Base-by-base conservation (phyloP, 2,888 invertebrate genomes). In the Chrysolina americana region DNA sequence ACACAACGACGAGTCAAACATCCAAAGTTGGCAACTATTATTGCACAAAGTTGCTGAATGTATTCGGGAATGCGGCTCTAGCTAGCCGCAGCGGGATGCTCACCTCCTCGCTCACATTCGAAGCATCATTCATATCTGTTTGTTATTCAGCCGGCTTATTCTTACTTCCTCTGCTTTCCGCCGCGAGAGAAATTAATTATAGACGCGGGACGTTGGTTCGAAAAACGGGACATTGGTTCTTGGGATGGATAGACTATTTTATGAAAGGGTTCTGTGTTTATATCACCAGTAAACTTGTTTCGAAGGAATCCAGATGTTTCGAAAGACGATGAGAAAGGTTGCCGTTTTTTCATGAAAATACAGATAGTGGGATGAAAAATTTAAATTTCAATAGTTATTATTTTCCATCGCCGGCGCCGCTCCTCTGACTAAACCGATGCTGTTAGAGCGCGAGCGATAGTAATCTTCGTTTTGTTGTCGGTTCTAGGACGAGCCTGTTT, bases 21-120 rank as follows among this genome's bases (percentile, higher is more conserved):
- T 82, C 80, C 82, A 79, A 85, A 85, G 84, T 86, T 85, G 80
- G 80, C 80, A 86, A 87, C 87, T 86, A 86, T 85, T 86, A 86
- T 86, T 86, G 85, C 85, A 81, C 85, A 81, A 85, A 85, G 83
- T 85, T 86, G 81, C 79, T 79, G 84, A 84, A 83, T 84, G 84
- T 85, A 83, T 84, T 85, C 83, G 80, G 80, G 83, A 84, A 85
- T 84, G 84, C 81, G 80, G 80, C 21, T 53, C 5, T 36, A 65
- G 50, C 53, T 47, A 41, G 76, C 71, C 70, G 76, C 75, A 75
- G 72, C 73, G 13, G 62, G 72, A 10, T 41, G 28, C 13, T 6
- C 53, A 15, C 50, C 48, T 48, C 53, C 19, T 13, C 17, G 19
- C 23, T 13, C 17, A 11, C 23, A 13, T 21, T 53, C 21, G 21